Base-by-base conservation (phyloP, 2,888 invertebrate species). In the Coenonympha arcania region DNA sequence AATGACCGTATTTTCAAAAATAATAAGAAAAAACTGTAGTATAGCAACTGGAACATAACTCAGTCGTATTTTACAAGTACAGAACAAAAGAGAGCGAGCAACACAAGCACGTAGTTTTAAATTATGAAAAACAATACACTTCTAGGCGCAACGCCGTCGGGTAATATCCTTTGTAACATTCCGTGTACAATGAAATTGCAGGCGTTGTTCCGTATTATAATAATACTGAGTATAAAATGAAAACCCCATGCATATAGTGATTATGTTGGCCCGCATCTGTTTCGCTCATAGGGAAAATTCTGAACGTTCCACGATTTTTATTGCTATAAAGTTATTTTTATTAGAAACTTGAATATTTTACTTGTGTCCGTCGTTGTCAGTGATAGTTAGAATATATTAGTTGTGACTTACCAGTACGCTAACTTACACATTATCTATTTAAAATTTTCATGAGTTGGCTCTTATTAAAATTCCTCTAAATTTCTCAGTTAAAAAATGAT, bases 81-180 rank as follows among this genome's bases (percentile, higher is more conserved):
- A 48, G 49, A 61, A 61, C 61, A 61, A 61, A 39, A 61, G 55
- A 43, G 53, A 56, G 41, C 31, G 28, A 44, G 55, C 44, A 52
- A 49, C 48, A 56, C 47, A 54, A 46, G 50, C 52, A 33, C 16
- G 34, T 24, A 44, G 34, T 44, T 55, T 55, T 55, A 54, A 55
- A 57, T 54, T 56, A 56, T 58, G 56, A 56, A 58, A 61, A 59
- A 60, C 57, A 60, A 57, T 56, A 57, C 55, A 56, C 51, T 54
- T 45, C 52, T 57, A 57, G 60, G 60, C 56, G 52, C 55, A 54
- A 52, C 51, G 53, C 55, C 55, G 54, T 55, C 48, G 57, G 52
- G 54, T 57, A 58, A 63, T 56, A 70, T 66, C 61, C 65, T 67
- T 63, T 60, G 61, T 62, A 58, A 63, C 60, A 58, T 72, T 61